Conservation (phyloP, 2,113 vertebrate species). For the Clarias gariepinus region DNA sequence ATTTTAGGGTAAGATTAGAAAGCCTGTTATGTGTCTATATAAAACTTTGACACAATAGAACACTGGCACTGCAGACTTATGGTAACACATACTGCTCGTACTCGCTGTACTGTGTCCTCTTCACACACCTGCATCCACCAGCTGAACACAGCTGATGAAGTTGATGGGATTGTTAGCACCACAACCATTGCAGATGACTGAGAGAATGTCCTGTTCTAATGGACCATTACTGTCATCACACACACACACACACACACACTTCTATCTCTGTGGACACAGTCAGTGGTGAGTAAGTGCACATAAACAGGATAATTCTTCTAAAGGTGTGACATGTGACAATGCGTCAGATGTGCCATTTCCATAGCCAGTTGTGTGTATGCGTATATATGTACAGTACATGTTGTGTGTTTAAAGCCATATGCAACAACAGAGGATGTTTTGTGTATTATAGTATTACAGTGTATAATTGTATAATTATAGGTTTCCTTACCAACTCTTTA, state of each 20-base stretch:
- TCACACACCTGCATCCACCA: conserved; percentile 25
- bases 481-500: not conserved
- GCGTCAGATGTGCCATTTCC: conserved; percentile 43
- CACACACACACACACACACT: not conserved
- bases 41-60: not conserved
- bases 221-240: not conserved
- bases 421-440: not conserved
- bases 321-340: conserved; percentile 60
- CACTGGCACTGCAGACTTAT: not conserved
- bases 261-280: not conserved
- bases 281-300: conserved; percentile 10
- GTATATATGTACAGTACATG: conserved; percentile 5
- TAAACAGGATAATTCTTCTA: conserved; percentile 50
- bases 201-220: conserved; percentile 23
- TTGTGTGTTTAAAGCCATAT: not conserved
- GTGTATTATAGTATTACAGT: not conserved
- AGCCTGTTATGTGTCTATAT: not conserved
- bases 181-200: conserved; percentile 15
- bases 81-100: not conserved
- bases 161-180: conserved; percentile 4
- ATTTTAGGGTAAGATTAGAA: conserved; percentile 1
- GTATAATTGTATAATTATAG: not conserved
- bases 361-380: conserved; percentile 25
- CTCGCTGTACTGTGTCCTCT: not conserved
- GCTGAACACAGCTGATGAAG: not conserved